Base-by-base conservation (phyloP, 2,797 vertebrate species). In the Danionella dracula region DNA sequence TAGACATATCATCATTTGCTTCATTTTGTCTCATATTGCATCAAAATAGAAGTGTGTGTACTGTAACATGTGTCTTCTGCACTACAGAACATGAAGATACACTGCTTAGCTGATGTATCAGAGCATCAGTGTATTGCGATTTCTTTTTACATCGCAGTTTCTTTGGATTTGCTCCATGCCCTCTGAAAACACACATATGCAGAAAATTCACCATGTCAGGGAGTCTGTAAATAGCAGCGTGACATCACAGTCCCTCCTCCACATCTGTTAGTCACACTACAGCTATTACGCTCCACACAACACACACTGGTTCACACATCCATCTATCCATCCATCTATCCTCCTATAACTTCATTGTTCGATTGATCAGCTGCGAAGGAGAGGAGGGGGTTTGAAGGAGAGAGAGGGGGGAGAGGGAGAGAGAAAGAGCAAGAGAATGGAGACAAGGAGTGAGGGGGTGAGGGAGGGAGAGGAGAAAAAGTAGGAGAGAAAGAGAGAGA, bases 191-290 rank as follows among this genome's bases (percentile, higher is more conserved):
- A 40, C 4, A 48, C 29, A 13, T 12, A 20, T 13, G 10, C 50
- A 42, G 38, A 54, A 34, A 58, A 60, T 42, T 49, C 63, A 60
- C 15, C 21, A 53, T 34, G 40, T 66, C 58, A 51, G 49, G 32
- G 48, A 51, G 53, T 66, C 75, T 86, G 83, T 80, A 80, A 84
- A 79, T 82, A 85, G 80, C 69, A 12, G 3, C 38, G 38, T 62
- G 67, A 72, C 66, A 40, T 81, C 76, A 75, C 49, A 78, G 66
- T 68, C 56, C 59, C 68, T 75, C 34, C 72, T 56, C 51, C 61
- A 73, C 41, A 17, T 78, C 72, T 76, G 76, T 69, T 75, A 72
- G 63, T 70, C 71, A 64, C 71, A 62, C 80, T 83, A 80, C 80
- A n/a, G n/a, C n/a, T n/a, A n/a, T 78, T 76, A 38, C 37, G 23